Evolutionary conservation across 2,113 vertebrate species (phyloP), one percentile per base, ranked within the genome.

Genomic region (Microtus ochrogaster): DNA sequence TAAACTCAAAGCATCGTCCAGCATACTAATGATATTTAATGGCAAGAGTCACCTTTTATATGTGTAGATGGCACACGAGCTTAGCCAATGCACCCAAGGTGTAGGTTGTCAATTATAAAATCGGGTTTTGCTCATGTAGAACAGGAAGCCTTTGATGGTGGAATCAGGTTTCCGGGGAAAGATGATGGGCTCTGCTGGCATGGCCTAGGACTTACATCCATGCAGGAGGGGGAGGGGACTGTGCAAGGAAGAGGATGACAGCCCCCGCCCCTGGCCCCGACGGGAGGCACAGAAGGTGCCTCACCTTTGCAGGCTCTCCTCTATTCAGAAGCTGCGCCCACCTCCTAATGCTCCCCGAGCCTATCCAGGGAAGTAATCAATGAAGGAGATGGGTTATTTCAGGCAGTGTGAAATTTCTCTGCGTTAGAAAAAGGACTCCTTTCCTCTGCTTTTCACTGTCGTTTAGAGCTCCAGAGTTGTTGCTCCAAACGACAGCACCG

Each of bases 401-500:
- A 98, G 97, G 98, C 97, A 94, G 96, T 97, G 98, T 97, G 98
- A 98, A 98, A 98, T 98, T 97, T 97, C 97, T 96, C 96, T 92
- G 97, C 49, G 98, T 98, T 98, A 97, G 98, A 98, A 98, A 65
- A 78, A 97, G 97, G 97, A 97, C 98, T 98, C 82, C 70, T 98
- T 98, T 98, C 96, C 97, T 94, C 97, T 98, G 98, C 97, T 97
- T 98, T 98, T 98, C 98, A 98, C 98, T 98, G 98, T 97, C 85
- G 5, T 97, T 99, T 98, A 98, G 98, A 97, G 97, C 97, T 97
- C 98, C 83, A 14, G 94, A 95, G 97, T 97, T 98, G 98, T 98
- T 97, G 97, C 97, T 98, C 98, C 98, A 98, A 99, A 98, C 98
- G 98, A 98, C 98, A 98, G 98, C 98, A 98, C 97, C 81, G 89